A percentile compares a stretch with the other conserved stretches of the same genome.
These are phyloP conservation scores for Sinonovacula constricta DNA, from an alignment of 1,140 invertebrate genomes.

Conservation along the genomic window DNA sequence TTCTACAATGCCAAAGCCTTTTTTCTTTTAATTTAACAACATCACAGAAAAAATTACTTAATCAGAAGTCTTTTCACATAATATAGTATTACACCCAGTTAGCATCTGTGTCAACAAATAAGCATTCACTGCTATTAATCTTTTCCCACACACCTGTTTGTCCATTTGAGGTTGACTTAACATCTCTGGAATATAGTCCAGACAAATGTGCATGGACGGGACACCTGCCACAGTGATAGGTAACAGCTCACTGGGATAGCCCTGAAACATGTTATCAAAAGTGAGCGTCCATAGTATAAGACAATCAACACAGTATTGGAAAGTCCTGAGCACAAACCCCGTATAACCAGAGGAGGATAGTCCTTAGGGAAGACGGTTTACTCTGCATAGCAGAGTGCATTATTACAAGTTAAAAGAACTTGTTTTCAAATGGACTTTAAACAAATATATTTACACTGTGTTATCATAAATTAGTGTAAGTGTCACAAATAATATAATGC, in stretches of 20 bases:
- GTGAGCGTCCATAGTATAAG: not conserved
- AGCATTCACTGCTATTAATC: not conserved
- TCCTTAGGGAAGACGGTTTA: not conserved
- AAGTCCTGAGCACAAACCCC: no score
- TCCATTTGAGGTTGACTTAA: conserved; percentile 94
- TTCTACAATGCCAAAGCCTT: no score
- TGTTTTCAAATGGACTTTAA: not conserved
- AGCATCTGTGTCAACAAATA: not conserved
- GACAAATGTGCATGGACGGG: conserved; percentile 98
- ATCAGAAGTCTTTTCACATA: not conserved
- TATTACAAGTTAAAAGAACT: not conserved
- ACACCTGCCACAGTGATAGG: conserved; percentile 95
- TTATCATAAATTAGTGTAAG: no score
- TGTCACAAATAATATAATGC: no score
- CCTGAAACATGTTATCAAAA: conserved; percentile 80
- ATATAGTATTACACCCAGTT: not conserved
- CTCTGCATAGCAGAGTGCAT: not conserved
- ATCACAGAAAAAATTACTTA: no score
- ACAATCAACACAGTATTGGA: no score
- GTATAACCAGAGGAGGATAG: no score
- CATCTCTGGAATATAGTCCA: conserved; percentile 97
- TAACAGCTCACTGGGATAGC: conserved; percentile 93
- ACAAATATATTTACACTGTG: not conserved
- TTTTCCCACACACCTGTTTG: conserved; percentile 84
- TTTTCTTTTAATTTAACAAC: no score